Evolutionary conservation across 2,888 invertebrate species (phyloP), one percentile per base, ranked within the genome.

Genomic region (Amblyjoppa fuscipennis): DNA sequence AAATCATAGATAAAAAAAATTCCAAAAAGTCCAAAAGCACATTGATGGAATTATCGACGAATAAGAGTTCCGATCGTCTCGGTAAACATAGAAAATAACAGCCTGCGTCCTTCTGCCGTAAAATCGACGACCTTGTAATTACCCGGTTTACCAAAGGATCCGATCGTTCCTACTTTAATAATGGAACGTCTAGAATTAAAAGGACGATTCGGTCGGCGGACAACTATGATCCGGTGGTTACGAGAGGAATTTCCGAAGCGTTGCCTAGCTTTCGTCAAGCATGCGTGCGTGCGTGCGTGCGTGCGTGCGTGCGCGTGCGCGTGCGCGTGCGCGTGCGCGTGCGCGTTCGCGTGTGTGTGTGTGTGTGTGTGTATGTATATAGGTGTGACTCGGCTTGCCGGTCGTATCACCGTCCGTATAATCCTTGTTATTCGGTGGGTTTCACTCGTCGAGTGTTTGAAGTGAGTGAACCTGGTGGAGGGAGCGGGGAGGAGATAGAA

Each of bases 351-450:
- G 20, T 20, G 20, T 20, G 20, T 20, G 20, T 20, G 20, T 20
- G 20, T 20, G 20, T 20, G 20, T 20, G 20, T 20, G 20, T 20
- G 20, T 20, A 28, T 59, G 70, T 81, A 74, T n/a, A 70, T 13
- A 34, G 5, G 28, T 6, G 2, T n/a, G n/a, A 13, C 20, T 16
- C 53, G 51, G 28, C 59, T 41, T 68, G 73, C 51, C 59, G n/a
- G 38, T 38, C 56, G 68, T 68, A 74, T 74, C 66, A 45, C 82
- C 83, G 75, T 84, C 53, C 69, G 31, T 51, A 86, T 90, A 90
- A 89, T 90, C 87, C 89, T 88, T 88, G 88, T 90, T 90, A 90
- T 89, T 90, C 88, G 87, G 85, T 87, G 83, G 86, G 81, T 84
- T 83, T 87, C 85, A 81, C 84, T 81, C 85, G 89, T 90, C 87